Base-by-base conservation (phyloP, 2,888 invertebrate species). In the Drosophila neotestacea region DNA sequence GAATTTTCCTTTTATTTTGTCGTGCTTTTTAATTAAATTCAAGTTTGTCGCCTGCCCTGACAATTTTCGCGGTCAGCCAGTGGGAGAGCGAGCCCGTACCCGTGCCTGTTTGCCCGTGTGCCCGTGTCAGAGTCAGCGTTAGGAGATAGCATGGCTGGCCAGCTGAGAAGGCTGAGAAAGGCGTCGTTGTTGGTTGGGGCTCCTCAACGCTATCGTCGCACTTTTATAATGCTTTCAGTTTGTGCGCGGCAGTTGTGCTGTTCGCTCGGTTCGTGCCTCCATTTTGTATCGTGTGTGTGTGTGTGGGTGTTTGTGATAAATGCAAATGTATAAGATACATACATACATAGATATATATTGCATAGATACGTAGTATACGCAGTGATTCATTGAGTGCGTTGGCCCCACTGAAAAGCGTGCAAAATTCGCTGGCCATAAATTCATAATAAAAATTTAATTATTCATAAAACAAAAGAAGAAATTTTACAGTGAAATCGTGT, bases 341-440 rank as follows among this genome's bases (percentile, higher is more conserved):
- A 64, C 42, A 70, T 63, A 68, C 34, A 32, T 47, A 73, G 55
- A 69, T 27, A 39, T 38, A 51, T 41, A 27, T 50, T 48, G 30
- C 39, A 38, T 41, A 54, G 44, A 61, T 65, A 70, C 48, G 47
- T 47, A 52, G 44, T 46, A 56, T 34, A 50, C 51, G 56, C 54
- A 68, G 79, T 89, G 85, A 87, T 70, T 86, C 82, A 89, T 60
- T 68, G 70, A 87, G 89, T 89, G 89, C 89, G 85, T 85, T 89
- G 89, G 88, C 85, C 85, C 59, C 56, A 63, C 30, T 50, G 30
- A 52, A 63, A 61, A 63, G 62, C 73, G 48, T 64, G 79, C 62
- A 42, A 50, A 50, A 39, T 42, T 47, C 28, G 36, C 13, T 36
- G 28, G 32, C 39, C 50, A 65, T 56, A 34, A 55, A 56, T 13